Conservation (phyloP, 2,888 invertebrate species). For the Metellina segmentata region DNA sequence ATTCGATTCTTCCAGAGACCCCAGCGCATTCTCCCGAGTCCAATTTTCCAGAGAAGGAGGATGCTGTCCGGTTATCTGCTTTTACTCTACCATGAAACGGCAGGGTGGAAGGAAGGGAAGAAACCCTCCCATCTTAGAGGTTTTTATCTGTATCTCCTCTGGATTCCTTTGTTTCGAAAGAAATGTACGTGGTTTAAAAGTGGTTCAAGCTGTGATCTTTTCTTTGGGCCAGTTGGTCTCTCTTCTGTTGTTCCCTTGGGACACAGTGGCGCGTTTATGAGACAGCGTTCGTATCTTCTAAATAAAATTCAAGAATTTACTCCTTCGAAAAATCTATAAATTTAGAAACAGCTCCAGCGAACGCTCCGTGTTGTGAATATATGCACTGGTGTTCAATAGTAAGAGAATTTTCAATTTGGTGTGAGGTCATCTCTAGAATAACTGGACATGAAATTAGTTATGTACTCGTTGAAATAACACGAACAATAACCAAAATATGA, state of each 20-base stretch:
- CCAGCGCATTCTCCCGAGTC: slow-evolving; percentile 18
- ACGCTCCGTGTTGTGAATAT: too few species aligned
- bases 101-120: not conserved
- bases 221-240: too few species aligned
- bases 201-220: not conserved
- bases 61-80: slow-evolving; percentile 49
- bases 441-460: too few species aligned
- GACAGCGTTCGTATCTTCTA: not conserved
- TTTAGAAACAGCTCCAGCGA: too few species aligned
- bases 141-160: not conserved
- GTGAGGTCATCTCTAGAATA: too few species aligned
- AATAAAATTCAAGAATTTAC: too few species aligned
- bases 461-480: too few species aligned
- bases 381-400: too few species aligned
- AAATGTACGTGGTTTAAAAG: slow-evolving; percentile 2
- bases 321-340: too few species aligned
- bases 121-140: not conserved
- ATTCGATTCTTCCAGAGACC: slow-evolving; percentile 31
- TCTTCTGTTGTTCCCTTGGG: not conserved
- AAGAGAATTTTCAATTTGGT: too few species aligned
- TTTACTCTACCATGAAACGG: slow-evolving; percentile 35
- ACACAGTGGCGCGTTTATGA: not conserved
- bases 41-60: slow-evolving; percentile 38
- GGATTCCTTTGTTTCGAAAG: slow-evolving; percentile 5
- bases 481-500: too few species aligned